Evolutionary conservation across 1,140 invertebrate genomes (phyloP).

Genomic region (Drosophila bifasciata): DNA sequence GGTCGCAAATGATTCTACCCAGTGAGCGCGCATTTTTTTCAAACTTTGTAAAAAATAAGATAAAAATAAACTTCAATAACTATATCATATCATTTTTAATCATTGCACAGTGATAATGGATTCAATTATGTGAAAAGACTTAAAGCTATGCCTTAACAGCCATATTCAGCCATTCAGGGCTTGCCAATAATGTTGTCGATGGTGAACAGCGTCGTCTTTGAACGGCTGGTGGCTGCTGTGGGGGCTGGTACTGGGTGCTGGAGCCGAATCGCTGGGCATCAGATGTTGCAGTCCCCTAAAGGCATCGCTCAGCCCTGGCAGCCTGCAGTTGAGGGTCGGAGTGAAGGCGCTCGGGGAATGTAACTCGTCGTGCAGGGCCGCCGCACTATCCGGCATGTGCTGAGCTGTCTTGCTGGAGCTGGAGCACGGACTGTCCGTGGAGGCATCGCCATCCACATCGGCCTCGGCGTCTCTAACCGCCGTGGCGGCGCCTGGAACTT

Average conservation of each 20-base stretch:
- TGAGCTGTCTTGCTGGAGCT: slow-evolving; percentile 44
- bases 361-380: slow-evolving; percentile 45
- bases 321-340: slow-evolving; percentile 27
- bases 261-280: slow-evolving; percentile 1
- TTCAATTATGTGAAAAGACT: too few species aligned
- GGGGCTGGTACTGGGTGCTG: slow-evolving; percentile 1
- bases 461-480: slow-evolving; percentile 22
- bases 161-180: slow-evolving; percentile 20
- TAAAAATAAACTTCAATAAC: too few species aligned
- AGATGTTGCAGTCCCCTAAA: slow-evolving; percentile 52
- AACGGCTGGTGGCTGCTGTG: slow-evolving; percentile 31
- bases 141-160: too few species aligned
- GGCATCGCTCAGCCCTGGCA: slow-evolving; percentile 10
- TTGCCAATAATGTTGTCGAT: slow-evolving; percentile 75
- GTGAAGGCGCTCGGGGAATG: slow-evolving; percentile 72
- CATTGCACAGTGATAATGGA: too few species aligned
- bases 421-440: slow-evolving; percentile 52
- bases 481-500: not conserved
- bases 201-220: slow-evolving; percentile 69
- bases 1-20: too few species aligned
- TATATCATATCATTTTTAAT: too few species aligned
- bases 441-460: slow-evolving; percentile 42
- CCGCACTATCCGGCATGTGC: slow-evolving; percentile 21
- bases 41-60: too few species aligned
- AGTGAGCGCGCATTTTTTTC: too few species aligned